These are phyloP conservation scores for Metaphire vulgaris DNA, from an alignment of 1,140 invertebrate genomes.

Conservation along the genomic window DNA sequence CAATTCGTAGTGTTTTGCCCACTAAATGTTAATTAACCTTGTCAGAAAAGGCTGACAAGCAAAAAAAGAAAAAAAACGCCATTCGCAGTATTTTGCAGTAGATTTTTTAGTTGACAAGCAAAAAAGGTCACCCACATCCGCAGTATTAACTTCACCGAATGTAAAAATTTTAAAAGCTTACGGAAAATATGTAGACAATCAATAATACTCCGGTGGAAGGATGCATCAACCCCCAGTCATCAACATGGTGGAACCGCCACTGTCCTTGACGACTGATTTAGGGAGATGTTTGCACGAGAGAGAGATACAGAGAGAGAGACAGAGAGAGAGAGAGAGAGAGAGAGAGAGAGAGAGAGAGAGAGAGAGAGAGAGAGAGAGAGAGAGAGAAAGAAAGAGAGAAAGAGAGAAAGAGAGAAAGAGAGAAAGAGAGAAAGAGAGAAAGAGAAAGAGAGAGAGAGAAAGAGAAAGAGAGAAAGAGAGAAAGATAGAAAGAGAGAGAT, in stretches of 20 bases:
- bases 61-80: too few relatives aligned
- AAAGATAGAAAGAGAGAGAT: not conserved
- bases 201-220: too few relatives aligned
- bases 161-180: not conserved
- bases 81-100: too few relatives aligned
- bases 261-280: too few relatives aligned
- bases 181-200: not conserved
- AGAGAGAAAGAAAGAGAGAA: not conserved
- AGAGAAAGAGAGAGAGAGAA: not conserved
- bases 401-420: not conserved
- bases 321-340: not conserved
- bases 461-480: not conserved
- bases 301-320: not conserved
- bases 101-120: too few relatives aligned
- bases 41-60: too few relatives aligned
- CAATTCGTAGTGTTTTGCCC: too few relatives aligned
- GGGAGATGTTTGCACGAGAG: not conserved
- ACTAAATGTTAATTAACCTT: too few relatives aligned
- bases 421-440: not conserved
- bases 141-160: too few relatives aligned
- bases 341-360: not conserved
- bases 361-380: not conserved
- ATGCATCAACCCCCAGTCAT: too few relatives aligned
- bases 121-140: too few relatives aligned
- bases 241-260: too few relatives aligned